A percentile compares a stretch with the other conserved stretches of the same genome.
phyloP scores from a whole-genome alignment of 2,113 vertebrate species.

The Dasypus novemcinctus region DNA sequence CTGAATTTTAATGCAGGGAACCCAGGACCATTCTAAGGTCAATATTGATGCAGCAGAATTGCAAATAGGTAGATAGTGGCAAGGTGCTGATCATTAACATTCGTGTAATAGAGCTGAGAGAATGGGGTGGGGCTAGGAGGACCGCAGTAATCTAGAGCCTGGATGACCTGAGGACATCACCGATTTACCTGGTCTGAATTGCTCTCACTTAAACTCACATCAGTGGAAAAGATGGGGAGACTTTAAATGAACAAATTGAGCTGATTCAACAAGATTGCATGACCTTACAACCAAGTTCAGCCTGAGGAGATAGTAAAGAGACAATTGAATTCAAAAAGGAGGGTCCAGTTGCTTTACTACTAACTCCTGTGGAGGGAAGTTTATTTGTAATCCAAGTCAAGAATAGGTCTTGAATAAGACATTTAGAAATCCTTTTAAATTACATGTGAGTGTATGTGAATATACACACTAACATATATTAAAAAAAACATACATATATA shows the following conservation, averaged over 20 bases:
- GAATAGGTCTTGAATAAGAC: neutral
- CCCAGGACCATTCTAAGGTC: neutral
- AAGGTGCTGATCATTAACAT: constrained; percentile 32
- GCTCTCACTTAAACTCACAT: constrained; percentile 55
- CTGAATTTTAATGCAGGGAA: constrained; percentile 43
- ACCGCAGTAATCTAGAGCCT: neutral
- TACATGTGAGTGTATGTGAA: neutral
- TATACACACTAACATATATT: neutral
- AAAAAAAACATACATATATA: neutral
- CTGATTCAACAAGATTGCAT: constrained; percentile 58
- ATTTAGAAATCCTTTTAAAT: constrained; percentile 18
- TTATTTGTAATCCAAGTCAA: constrained; percentile 24
- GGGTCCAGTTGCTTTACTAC: neutral
- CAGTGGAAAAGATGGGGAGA: constrained; percentile 38
- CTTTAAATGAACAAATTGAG: constrained; percentile 57
- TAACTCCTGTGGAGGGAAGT: constrained; percentile 14
- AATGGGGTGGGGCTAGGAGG: neutral
- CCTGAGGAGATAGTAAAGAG: constrained; percentile 66
- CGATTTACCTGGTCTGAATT: constrained; percentile 8
- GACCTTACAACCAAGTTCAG: constrained; percentile 61
- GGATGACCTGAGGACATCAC: neutral
- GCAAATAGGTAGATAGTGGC: neutral
- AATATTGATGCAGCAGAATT: neutral
- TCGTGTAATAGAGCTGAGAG: constrained; percentile 4
- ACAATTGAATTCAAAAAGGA: constrained; percentile 24